Base-by-base conservation (phyloP, 35 echinoderm and acorn worm genomes). In the Eucidaris tribuloides region DNA sequence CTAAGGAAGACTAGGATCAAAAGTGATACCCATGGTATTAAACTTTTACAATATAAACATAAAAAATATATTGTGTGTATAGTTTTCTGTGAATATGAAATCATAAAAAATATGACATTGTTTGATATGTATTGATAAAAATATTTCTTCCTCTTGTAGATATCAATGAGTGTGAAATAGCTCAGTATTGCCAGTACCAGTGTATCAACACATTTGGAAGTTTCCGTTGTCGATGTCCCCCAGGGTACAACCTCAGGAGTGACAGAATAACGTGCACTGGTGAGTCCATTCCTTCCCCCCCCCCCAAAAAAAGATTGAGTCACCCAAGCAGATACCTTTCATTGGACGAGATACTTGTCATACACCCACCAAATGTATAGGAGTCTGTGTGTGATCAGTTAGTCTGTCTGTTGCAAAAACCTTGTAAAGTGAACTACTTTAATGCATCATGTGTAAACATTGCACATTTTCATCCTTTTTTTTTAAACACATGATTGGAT, bases 161-260 rank as follows among this genome's bases (percentile, higher is more conserved):
- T 86, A 76, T 86, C 18, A 78, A 86, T 44, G 84, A 86, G 32
- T 86, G 84, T 78, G 18, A 40, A 13, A 18, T 56, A 42, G 45
- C 49, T 7, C 18, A 71, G 37, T 34, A 24, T 2, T 86, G 84
- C 24, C 22, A 14, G 20, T 86, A 86, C 33, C 43, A 76, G 33
- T 86, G 84, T 41, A 58, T 57, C 3, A 86, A 86, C 65, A 71
- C 65, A 0, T 41, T 41, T 4, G 84, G 84, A 17, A 76, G 49
- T 13, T 86, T 77, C 72, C 24, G 40, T 17, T 86, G 84, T 44
- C 45, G 59, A 41, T 86, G 84, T 24, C 84, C 45, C 1, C 71
- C 84, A 27, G 84, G 84, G 0, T 33, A 78, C 19, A 22, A 13
- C 9, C 6, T 50, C 17, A 24, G 55, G 5, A 22, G 7, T 5